Percentiles rank a stretch among this genome's conserved stretches.
phyloP scores from a whole-genome alignment of 1,140 invertebrate genomes.

The Uloborus diversus region DNA sequence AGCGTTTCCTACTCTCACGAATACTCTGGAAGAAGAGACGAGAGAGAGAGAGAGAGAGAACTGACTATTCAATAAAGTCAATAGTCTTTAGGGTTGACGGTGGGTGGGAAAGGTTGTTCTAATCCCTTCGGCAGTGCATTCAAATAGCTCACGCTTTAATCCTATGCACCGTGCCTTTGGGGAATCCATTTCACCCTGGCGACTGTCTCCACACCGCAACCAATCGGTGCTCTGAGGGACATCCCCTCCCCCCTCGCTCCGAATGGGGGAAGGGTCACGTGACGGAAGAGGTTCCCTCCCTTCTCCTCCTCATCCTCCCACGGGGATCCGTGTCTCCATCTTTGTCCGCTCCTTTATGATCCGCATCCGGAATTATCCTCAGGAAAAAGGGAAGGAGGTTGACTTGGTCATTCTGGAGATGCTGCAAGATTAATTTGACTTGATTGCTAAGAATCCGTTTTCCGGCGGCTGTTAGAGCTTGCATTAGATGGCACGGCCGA shows the following conservation, averaged over 20 bases:
- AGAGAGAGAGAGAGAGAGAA: neutral
- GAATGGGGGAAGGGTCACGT: neutral
- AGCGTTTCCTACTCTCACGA: neutral
- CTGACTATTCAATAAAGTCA: slow-evolving; percentile 42
- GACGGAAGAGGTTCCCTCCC: neutral
- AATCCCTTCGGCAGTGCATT: slow-evolving; percentile 29
- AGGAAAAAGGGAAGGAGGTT: too few relatives aligned
- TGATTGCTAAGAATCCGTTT: too few relatives aligned
- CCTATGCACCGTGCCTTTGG: slow-evolving; percentile 10
- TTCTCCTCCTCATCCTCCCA: slow-evolving; percentile 30
- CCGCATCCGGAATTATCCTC: too few relatives aligned
- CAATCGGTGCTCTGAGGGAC: slow-evolving; percentile 28
- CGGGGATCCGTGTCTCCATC: slow-evolving; percentile 9
- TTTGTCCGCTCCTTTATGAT: neutral
- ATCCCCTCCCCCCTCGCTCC: slow-evolving; percentile 4
- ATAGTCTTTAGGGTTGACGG: slow-evolving; percentile 5
- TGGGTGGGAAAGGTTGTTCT: neutral
- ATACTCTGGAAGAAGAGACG: neutral
- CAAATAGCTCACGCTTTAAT: slow-evolving; percentile 22
- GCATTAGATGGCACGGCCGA: too few relatives aligned
- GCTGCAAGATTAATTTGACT: too few relatives aligned
- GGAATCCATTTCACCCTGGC: slow-evolving; percentile 22
- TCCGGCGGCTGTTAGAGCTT: too few relatives aligned
- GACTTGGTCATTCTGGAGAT: too few relatives aligned
- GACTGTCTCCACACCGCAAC: slow-evolving; percentile 34